phyloP scores from a whole-genome alignment of 2,888 invertebrate species.

The Julus scandinavius region DNA sequence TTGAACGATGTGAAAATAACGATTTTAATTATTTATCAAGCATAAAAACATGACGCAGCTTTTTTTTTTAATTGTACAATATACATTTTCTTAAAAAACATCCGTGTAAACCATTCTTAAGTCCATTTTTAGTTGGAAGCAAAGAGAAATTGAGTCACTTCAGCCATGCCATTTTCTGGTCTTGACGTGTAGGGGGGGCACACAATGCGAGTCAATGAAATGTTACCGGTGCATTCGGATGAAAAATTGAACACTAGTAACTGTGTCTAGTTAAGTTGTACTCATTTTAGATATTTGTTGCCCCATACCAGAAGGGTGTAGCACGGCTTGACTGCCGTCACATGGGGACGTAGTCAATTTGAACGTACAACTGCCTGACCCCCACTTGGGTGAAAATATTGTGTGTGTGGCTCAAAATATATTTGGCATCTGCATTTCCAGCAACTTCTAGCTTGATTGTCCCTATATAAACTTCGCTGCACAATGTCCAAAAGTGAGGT shows the following conservation, averaged over 20 bases:
- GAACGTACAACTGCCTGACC: constrained; percentile 90
- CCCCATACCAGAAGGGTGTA: constrained; percentile 44
- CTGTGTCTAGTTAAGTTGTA: constrained; percentile 25
- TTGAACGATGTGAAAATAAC: neutral
- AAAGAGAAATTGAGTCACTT: neutral
- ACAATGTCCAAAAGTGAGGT: constrained; percentile 98
- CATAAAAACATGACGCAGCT: constrained; percentile 1
- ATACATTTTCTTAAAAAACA: neutral
- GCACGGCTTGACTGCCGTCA: constrained; percentile 62
- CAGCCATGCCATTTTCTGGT: constrained; percentile 19
- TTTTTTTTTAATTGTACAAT: neutral
- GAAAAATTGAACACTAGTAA: constrained; percentile 33
- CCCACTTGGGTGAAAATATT: constrained; percentile 92
- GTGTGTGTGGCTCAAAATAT: constrained; percentile 90
- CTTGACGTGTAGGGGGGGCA: neutral
- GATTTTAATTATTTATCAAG: neutral
- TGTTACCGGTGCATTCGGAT: constrained; percentile 33
- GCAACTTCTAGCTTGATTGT: constrained; percentile 96
- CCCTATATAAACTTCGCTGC: constrained; percentile 92
- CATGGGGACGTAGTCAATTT: constrained; percentile 89
- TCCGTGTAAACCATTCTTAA: neutral
- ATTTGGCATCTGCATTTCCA: constrained; percentile 89
- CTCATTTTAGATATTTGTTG: constrained; percentile 44
- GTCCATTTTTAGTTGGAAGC: constrained; percentile 25
- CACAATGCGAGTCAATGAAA: constrained; percentile 21